phyloP scores from a whole-genome alignment of 2,113 vertebrate genomes.

The Prochilodus magdalenae region DNA sequence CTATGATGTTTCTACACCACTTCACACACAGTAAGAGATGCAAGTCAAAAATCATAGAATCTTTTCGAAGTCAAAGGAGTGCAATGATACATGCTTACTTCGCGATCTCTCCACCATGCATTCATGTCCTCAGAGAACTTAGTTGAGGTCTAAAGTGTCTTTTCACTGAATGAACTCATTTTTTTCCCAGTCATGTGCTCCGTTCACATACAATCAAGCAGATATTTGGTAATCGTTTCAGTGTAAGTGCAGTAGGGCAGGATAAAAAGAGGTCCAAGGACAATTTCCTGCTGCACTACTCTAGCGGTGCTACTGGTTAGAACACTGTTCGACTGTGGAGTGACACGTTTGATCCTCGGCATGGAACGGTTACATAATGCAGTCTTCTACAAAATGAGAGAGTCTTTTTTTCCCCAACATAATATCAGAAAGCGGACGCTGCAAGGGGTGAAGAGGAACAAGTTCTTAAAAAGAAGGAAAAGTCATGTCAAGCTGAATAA shows the following conservation, averaged over 20 bases:
- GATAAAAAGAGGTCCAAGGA: neutral
- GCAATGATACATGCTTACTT: constrained; percentile 13
- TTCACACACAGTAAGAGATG: constrained; percentile 43
- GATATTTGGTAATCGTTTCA: neutral
- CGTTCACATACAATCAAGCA: neutral
- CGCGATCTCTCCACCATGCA: neutral
- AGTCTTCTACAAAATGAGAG: neutral
- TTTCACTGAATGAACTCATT: neutral
- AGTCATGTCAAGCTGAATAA: neutral
- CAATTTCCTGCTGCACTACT: neutral
- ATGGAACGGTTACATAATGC: neutral
- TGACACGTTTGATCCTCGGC: neutral
- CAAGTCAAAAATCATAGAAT: constrained; percentile 31
- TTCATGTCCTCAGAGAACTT: neutral
- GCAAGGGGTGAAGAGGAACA: neutral
- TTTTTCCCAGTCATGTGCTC: neutral
- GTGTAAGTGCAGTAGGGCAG: neutral
- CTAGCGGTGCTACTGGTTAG: neutral
- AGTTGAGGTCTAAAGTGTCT: neutral
- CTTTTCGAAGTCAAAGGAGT: constrained; percentile 35
- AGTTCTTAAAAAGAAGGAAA: neutral
- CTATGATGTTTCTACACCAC: constrained; percentile 44
- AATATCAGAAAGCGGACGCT: neutral
- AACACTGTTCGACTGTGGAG: neutral
- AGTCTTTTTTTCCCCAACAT: neutral